Base-by-base conservation (phyloP, 2,797 vertebrate genomes). In the Rhinella marina region DNA sequence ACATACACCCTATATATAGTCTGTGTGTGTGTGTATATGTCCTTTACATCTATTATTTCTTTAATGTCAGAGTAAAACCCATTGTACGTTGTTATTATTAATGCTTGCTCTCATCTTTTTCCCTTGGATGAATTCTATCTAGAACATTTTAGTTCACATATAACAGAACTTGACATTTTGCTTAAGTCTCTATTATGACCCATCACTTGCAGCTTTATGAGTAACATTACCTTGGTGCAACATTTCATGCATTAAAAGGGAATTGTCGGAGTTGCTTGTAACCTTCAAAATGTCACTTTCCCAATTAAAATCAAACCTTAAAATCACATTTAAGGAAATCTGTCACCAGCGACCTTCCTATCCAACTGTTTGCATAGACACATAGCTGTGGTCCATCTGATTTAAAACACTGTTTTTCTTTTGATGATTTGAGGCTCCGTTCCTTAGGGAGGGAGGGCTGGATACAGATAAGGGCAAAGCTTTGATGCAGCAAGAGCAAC, bases 291-390 rank as follows among this genome's bases (percentile, higher is more conserved):
- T 77, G 72, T 68, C 80, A 87, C 50, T 87, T 83, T 77, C 14
- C 70, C 72, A 87, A 83, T 87, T 87, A 83, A 81, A 82, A 50
- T 17, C 68, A 32, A 27, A n/a, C 76, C 56, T 82, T 73, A n/a
- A 41, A 62, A 87, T 82, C 57, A 32, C 6, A 25, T 52, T 41
- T 7, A 21, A 19, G 27, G 50, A 0, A 54, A 27, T 90, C 50
- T 41, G 32, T 73, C 3, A 8, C 73, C 12, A 8, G 50, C 7
- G 41, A 41, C 41, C 41, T 41, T 41, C 41, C 41, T 41, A 41
- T 41, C 41, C 5, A 41, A 41, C 41, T 41, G 41, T 41, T 41
- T 41, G 41, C 41, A 41, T 41, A 41, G 32, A 75, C 19, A 21
- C 50, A 23, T 17, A 73, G 2, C 54, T 32, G 9, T 23, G 7